A percentile compares a stretch with the other conserved stretches of the same genome.
Conservation (phyloP, 2,113 vertebrate genomes). For the Elanoides forficatus region DNA sequence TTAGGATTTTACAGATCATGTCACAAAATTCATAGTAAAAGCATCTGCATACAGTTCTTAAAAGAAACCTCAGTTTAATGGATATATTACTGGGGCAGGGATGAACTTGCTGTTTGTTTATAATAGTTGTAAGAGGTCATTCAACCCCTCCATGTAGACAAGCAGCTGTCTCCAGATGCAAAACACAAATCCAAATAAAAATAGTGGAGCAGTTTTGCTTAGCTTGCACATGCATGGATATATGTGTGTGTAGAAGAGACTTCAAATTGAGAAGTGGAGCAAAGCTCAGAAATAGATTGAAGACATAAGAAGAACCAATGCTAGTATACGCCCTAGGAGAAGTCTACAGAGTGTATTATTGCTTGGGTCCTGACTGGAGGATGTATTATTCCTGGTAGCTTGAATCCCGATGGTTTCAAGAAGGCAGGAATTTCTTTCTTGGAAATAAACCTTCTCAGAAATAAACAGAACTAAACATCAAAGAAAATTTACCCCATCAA, state of each 20-base stretch:
- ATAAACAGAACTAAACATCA: neutral
- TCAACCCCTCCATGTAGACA: neutral
- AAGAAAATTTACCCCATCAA: neutral
- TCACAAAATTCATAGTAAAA: neutral
- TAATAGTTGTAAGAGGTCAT: neutral
- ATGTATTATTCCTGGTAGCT: neutral
- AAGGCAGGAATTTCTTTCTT: neutral
- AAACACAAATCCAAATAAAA: neutral
- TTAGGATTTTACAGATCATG: neutral
- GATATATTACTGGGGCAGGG: neutral
- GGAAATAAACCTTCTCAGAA: slow-evolving; percentile 1
- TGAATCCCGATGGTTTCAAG: neutral
- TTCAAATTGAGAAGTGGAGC: neutral
- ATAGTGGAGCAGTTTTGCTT: neutral
- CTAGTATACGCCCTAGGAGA: neutral
- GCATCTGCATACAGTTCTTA: neutral
- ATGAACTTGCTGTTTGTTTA: neutral
- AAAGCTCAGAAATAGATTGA: neutral
- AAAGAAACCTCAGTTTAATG: neutral
- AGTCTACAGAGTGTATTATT: neutral
- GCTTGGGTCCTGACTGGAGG: neutral
- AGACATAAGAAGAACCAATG: neutral
- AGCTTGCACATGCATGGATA: neutral
- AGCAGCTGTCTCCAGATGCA: neutral
- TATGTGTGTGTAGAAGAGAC: neutral